phyloP scores from a whole-genome alignment of 1,140 invertebrate genomes.

The Musca domestica region DNA sequence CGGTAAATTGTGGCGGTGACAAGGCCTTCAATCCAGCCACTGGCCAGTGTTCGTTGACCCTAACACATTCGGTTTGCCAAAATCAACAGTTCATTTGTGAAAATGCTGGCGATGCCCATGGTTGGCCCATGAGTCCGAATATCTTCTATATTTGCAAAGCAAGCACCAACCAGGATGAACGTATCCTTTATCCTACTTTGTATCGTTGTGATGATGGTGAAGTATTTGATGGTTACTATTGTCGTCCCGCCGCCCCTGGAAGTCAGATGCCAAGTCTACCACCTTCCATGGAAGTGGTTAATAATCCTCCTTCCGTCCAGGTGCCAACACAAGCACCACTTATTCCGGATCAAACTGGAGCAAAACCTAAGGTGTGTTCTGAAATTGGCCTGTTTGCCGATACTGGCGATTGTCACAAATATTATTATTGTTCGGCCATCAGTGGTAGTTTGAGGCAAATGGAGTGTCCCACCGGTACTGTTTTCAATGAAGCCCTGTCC shows the following conservation, averaged over 20 bases:
- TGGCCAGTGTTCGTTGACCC: constrained; percentile 44
- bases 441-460: constrained; percentile 35
- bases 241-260: constrained; percentile 23
- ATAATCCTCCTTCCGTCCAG: background rate
- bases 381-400: constrained; percentile 41
- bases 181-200: constrained; percentile 47
- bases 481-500: constrained; percentile 31
- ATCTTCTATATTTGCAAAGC: constrained; percentile 54
- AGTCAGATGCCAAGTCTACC: background rate
- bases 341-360: background rate
- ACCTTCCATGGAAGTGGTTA: background rate
- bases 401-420: constrained; percentile 38
- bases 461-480: constrained; percentile 41
- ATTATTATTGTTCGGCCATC: constrained; percentile 46
- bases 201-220: constrained; percentile 50
- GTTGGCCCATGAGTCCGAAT: constrained; percentile 47
- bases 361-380: constrained; percentile 28
- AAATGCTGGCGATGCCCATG: constrained; percentile 40
- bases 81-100: constrained; percentile 42
- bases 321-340: background rate
- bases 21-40: constrained; percentile 44
- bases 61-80: constrained; percentile 36
- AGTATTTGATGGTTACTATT: constrained; percentile 40
- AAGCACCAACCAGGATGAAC: constrained; percentile 43
- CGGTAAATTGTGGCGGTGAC: constrained; percentile 45